Conservation (phyloP, 2,888 invertebrate species). For the Synergus gifuensis region DNA sequence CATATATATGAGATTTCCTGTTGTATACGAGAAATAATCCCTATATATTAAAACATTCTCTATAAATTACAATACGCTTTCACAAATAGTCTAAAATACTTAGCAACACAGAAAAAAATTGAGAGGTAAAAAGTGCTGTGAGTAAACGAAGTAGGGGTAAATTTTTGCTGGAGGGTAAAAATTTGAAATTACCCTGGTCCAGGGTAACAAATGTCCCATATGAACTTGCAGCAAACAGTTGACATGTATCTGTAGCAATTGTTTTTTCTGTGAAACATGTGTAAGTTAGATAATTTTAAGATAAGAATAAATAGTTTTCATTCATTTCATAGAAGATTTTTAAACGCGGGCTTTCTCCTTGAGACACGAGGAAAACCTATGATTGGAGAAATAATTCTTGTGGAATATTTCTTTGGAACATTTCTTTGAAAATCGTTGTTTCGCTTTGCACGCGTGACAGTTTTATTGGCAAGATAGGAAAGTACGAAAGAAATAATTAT, state of each 20-base stretch:
- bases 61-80: not conserved
- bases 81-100: not conserved
- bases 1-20: not conserved
- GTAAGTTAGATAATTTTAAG: not conserved
- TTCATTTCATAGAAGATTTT: not conserved
- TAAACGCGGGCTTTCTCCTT: not conserved
- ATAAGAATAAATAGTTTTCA: not conserved
- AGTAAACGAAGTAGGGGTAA: too few species aligned
- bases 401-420: not conserved
- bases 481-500: conserved; percentile 7
- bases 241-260: too few species aligned
- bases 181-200: too few species aligned
- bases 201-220: too few species aligned
- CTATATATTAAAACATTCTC: not conserved
- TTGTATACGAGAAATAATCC: not conserved
- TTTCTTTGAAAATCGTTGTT: not conserved
- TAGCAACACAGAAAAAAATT: not conserved
- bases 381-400: not conserved
- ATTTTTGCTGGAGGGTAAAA: too few species aligned
- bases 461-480: conserved; percentile 1
- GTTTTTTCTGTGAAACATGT: not conserved
- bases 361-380: not conserved
- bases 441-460: conserved; percentile 1
- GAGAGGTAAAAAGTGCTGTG: too few species aligned
- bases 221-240: too few species aligned